Base-by-base conservation (phyloP, 2,797 vertebrate species). In the Pelochelys cantorii region DNA sequence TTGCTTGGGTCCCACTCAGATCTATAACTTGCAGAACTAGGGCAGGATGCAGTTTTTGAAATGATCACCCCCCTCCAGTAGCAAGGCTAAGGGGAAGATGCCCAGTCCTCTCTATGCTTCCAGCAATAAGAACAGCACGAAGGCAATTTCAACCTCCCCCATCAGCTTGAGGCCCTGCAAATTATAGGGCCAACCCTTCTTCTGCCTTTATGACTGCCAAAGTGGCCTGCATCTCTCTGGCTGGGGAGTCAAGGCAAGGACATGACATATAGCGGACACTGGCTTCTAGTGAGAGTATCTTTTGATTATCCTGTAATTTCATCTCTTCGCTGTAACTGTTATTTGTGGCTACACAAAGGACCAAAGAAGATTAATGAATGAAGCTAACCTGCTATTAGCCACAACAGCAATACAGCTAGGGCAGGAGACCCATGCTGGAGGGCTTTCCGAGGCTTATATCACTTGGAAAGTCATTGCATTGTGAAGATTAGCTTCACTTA, bases 371-470 rank as follows among this genome's bases (percentile, higher is more conserved):
- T 2, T 0, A 68, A 56, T 42, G 81, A 87, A 23, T 3, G 52
- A 29, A 9, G n/a, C 0, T 0, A 56, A 52, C 2, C 34, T 57
- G 55, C 81, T 90, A 22, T 0, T 0, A 14, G 48, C 74, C 25
- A 48, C 13, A 48, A 25, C 82, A 78, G 15, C 7, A 83, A n/a
- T 52, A 22, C 80, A 77, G 29, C 89, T 55, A 10, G 78, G 52
- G 31, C 9, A 13, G 78, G 77, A 1, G 1, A 56, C 56, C 9
- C 57, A 29, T 60, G 42, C 53, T 74, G 25, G 2, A 78, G 25
- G 2, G 4, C 2, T 86, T 92, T 82, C 78, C 25, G 5, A 12
- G 7, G 22, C 34, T 86, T 11, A 29, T 31, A 59, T 55, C 11
- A 25, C 18, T 29, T 6, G 42, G 48, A 52, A 52, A 77, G 74